Evolutionary conservation across 1,140 invertebrate species (phyloP), one percentile per base, ranked within the genome.

Genomic region (Microplitis mediator): DNA sequence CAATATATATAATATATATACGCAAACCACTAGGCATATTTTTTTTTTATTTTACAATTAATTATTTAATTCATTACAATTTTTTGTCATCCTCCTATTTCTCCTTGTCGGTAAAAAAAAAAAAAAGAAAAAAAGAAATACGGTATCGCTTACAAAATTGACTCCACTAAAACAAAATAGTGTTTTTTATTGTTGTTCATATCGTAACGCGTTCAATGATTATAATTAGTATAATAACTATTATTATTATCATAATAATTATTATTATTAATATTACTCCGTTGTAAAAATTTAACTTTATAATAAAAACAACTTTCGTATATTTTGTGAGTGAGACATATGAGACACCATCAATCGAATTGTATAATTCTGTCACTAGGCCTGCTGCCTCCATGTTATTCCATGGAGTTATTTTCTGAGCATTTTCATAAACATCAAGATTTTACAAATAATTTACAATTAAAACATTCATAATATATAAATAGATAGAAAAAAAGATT

Each of bases 21-120:
- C 81, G 82, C 77, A 85, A 85, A 83, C 67, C 76, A 84, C 81
- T 85, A 85, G 81, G 81, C 84, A 80, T 85, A 81, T 79, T 83
- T 69, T 62, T 62, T 69, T 9, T 45, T 45, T 45, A 45, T 45
- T 45, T 45, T 45, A 45, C 39, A 45, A 45, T 45, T 9, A 45
- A 3, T 45, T 11, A 45, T 45, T 45, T 6, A 45, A 45, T 63
- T 67, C 56, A 36, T 68, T 64, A 58, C 64, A 61, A 63, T 61
- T 69, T 64, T 64, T 60, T 63, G 62, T 71, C 65, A 36, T 36
- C 8, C 35, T n/a, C 16, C 31, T 34, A 63, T 63, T 51, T 0
- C 4, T 77, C 69, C 52, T 66, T 77, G 75, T 58, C 45, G 69
- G 73, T 45, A 9, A 45, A 45, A 45, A 45, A 45, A 45, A 45